phyloP scores from a whole-genome alignment of 2,797 vertebrate genomes.

The Furcifer pardalis region DNA sequence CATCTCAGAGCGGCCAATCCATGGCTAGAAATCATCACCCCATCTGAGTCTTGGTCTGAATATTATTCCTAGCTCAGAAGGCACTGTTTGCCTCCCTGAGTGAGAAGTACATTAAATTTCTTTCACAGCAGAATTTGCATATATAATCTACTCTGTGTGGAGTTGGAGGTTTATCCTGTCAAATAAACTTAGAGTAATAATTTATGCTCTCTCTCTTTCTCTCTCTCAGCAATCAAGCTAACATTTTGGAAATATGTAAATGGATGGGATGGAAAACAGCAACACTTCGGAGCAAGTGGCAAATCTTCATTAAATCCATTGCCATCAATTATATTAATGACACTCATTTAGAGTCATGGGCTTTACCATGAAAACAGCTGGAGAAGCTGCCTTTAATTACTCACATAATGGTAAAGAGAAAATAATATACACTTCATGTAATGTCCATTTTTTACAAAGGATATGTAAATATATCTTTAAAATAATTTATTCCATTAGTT shows the following conservation, averaged over 20 bases:
- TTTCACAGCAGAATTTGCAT: background rate
- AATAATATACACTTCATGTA: constrained; percentile 51
- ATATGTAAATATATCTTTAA: constrained; percentile 73
- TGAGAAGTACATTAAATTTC: constrained; percentile 16
- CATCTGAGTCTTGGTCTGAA: background rate
- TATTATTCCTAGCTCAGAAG: background rate
- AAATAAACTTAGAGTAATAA: background rate
- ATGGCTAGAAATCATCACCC: background rate
- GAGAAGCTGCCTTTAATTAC: constrained; percentile 69
- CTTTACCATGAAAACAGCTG: constrained; percentile 64
- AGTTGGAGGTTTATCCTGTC: constrained; percentile 29
- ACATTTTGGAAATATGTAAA: constrained; percentile 43
- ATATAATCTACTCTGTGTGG: background rate
- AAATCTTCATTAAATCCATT: constrained; percentile 67
- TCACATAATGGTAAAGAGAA: constrained; percentile 50
- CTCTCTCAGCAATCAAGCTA: constrained; percentile 45
- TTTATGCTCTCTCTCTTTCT: background rate
- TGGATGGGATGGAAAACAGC: constrained; percentile 48
- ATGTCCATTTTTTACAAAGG: constrained; percentile 63
- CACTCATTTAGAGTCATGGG: constrained; percentile 62
- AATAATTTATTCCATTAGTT: constrained; percentile 75
- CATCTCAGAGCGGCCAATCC: background rate
- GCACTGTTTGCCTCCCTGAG: background rate
- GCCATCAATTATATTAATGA: constrained; percentile 60
- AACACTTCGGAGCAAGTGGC: constrained; percentile 46